phyloP scores from a whole-genome alignment of 2,113 vertebrate genomes.

The Nothoprocta perdicaria region DNA sequence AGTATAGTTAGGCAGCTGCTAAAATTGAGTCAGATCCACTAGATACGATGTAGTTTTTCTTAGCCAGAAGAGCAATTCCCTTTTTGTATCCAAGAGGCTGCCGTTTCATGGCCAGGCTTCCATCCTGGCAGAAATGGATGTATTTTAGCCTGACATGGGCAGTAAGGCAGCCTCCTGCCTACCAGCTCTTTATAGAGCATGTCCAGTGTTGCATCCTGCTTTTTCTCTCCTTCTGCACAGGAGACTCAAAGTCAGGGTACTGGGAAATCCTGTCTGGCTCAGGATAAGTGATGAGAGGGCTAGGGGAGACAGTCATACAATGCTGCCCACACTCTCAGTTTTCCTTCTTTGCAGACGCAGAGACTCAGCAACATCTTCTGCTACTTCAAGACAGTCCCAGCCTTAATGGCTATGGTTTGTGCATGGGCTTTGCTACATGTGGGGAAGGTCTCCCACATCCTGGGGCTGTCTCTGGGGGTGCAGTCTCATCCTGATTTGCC shows the following conservation, averaged over 20 bases:
- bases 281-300: not conserved
- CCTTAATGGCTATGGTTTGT: rapidly evolving
- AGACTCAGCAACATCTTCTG: not conserved
- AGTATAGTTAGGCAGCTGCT: not conserved
- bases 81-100: rapidly evolving
- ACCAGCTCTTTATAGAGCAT: not conserved
- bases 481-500: not conserved
- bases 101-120: rapidly evolving
- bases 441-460: rapidly evolving
- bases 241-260: not conserved
- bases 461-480: not conserved
- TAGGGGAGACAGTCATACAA: not conserved
- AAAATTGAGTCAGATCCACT: not conserved
- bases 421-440: not conserved
- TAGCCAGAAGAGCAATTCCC: not conserved
- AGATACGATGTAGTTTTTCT: not conserved
- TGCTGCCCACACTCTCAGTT: not conserved
- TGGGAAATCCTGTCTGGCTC: not conserved
- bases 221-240: not conserved
- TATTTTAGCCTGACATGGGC: not conserved
- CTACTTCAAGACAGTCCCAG: not conserved
- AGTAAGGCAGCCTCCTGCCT: not conserved
- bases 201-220: not conserved
- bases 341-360: not conserved
- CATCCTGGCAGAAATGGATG: not conserved